phyloP scores from a whole-genome alignment of 2,888 invertebrate genomes.

The Catocala fraxini region DNA sequence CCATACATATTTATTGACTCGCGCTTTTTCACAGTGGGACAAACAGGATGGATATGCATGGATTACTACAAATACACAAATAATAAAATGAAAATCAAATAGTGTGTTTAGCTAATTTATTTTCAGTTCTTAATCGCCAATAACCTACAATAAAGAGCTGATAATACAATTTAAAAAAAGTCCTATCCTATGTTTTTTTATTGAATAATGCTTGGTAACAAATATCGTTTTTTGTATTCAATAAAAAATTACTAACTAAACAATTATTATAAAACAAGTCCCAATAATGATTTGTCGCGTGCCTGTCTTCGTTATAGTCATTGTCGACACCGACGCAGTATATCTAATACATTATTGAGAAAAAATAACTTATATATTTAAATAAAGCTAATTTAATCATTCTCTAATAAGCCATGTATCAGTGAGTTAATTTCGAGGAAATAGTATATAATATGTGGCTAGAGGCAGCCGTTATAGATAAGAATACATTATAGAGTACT shows the following conservation, averaged over 20 bases:
- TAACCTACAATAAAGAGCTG: conserved; percentile 87
- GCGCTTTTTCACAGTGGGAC: too few species aligned
- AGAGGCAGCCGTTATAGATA: conserved; percentile 57
- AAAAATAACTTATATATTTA: conserved; percentile 81
- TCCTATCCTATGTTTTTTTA: conserved; percentile 81
- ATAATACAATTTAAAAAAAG: conserved; percentile 87
- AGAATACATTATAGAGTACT: conserved; percentile 56
- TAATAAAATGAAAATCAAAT: conserved; percentile 57
- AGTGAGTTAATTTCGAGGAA: conserved; percentile 72
- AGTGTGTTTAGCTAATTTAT: conserved; percentile 85
- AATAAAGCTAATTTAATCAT: conserved; percentile 81
- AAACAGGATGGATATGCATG: too few species aligned
- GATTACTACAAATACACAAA: neutral
- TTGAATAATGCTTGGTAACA: conserved; percentile 88
- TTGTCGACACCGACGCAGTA: conserved; percentile 47
- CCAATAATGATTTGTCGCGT: conserved; percentile 71
- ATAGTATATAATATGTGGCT: conserved; percentile 54
- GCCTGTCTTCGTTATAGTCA: conserved; percentile 49
- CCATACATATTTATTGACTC: too few species aligned
- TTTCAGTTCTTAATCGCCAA: conserved; percentile 88
- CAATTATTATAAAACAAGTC: conserved; percentile 76
- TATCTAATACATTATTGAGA: conserved; percentile 69
- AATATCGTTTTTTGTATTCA: conserved; percentile 85
- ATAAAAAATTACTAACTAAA: conserved; percentile 83
- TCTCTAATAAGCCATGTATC: conserved; percentile 76